These are phyloP conservation scores for Hylaea fasciaria DNA, from an alignment of 2,888 invertebrate species.

Conservation along the genomic window DNA sequence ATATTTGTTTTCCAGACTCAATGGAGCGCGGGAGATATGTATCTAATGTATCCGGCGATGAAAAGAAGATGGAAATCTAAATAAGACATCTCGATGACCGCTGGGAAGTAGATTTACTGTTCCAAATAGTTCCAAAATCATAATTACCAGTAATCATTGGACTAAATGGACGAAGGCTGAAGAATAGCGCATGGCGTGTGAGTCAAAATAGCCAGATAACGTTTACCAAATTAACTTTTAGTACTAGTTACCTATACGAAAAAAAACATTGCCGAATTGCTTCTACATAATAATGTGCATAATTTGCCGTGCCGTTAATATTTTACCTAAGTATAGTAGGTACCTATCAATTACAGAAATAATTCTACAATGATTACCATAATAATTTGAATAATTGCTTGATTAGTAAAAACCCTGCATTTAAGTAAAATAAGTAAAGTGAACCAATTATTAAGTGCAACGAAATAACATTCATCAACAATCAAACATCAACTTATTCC, in stretches of 20 bases:
- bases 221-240: conserved; percentile 20
- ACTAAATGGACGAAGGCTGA: too few species aligned
- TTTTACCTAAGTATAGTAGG: too few species aligned
- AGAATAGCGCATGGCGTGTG: too few species aligned
- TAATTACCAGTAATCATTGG: too few species aligned
- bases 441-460: background rate
- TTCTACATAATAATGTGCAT: conserved; percentile 21
- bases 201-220: too few species aligned
- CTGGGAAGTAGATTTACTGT: too few species aligned
- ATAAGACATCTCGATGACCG: too few species aligned
- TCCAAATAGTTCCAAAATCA: too few species aligned
- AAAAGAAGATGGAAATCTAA: too few species aligned
- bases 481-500: too few species aligned
- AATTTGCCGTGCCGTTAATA: conserved; percentile 18
- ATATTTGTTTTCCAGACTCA: background rate
- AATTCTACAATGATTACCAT: too few species aligned
- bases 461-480: background rate
- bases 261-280: conserved; percentile 4
- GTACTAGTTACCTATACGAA: background rate
- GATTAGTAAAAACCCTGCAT: background rate
- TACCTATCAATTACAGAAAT: conserved; percentile 12
- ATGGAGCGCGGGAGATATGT: background rate
- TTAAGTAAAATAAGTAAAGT: background rate
- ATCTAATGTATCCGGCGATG: too few species aligned
- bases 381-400: conserved; percentile 2